These are phyloP conservation scores for Polyommatus icarus DNA, from an alignment of 2,888 invertebrate species.

Conservation along the genomic window DNA sequence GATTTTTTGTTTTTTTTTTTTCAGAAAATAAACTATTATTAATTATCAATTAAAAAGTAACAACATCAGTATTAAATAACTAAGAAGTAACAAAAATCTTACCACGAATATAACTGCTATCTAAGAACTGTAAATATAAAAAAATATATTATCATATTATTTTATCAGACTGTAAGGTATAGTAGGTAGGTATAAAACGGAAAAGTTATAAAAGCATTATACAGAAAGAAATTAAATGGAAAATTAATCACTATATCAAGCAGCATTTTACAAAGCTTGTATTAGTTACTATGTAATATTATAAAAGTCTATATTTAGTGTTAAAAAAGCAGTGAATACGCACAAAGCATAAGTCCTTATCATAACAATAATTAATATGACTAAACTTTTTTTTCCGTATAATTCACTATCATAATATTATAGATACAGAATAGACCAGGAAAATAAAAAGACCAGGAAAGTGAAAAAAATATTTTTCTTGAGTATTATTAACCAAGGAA, in stretches of 20 bases:
- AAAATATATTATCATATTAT: constrained; percentile 10
- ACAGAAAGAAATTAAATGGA: background rate
- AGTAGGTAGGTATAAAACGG: background rate
- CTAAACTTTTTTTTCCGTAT: background rate
- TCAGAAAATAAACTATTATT: background rate
- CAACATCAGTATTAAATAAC: no score
- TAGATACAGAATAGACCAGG: no score
- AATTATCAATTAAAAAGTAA: background rate
- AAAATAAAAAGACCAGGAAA: no score
- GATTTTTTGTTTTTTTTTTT: background rate
- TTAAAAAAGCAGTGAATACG: no score
- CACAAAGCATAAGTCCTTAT: background rate
- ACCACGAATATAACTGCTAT: background rate
- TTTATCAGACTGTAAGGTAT: background rate
- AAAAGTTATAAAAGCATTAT: background rate
- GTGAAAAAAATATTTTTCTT: no score
- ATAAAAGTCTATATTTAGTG: no score
- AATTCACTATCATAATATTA: no score
- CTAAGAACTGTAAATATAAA: constrained; percentile 6
- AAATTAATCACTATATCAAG: constrained; percentile 6
- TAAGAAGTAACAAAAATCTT: background rate
- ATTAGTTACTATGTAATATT: background rate
- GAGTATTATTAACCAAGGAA: no score
- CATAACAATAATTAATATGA: background rate
- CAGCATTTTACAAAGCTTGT: background rate